Evolutionary conservation across 1,140 invertebrate genomes (phyloP).

Genomic region (Drosophila neocordata): DNA sequence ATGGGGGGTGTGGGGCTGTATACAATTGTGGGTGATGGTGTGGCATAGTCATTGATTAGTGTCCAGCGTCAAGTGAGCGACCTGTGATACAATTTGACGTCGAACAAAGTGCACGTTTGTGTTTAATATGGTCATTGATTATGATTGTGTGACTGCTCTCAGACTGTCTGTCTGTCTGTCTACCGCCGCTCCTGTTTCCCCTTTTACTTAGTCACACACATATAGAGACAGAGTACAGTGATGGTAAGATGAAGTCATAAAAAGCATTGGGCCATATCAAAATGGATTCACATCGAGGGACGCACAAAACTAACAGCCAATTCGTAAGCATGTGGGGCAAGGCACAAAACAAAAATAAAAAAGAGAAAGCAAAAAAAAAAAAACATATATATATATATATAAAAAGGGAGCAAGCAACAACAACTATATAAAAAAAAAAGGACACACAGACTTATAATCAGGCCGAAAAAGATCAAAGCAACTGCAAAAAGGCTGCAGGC

Average conservation of each 20-base stretch:
- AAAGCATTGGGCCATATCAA: conserved; percentile 66
- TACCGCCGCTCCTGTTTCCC: background rate
- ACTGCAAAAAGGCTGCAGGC: conserved; percentile 56
- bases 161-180: too few relatives aligned
- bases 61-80: conserved; percentile 38
- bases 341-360: conserved; percentile 22
- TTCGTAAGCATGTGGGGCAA: conserved; percentile 29
- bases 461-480: conserved; percentile 60
- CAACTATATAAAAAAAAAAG: conserved; percentile 50
- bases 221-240: background rate
- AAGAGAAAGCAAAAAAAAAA: conserved; percentile 30
- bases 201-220: background rate
- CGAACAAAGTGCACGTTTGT: conserved; percentile 39
- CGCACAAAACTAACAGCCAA: conserved; percentile 25
- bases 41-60: conserved; percentile 44
- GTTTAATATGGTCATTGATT: conserved; percentile 70
- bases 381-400: conserved; percentile 39
- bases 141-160: conserved; percentile 33
- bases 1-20: background rate
- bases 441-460: conserved; percentile 52
- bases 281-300: conserved; percentile 31
- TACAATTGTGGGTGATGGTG: background rate
- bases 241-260: conserved; percentile 51
- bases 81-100: conserved; percentile 39
- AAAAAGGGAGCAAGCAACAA: conserved; percentile 12